Conservation (phyloP, 2,797 vertebrate genomes). For the Merluccius polli region DNA sequence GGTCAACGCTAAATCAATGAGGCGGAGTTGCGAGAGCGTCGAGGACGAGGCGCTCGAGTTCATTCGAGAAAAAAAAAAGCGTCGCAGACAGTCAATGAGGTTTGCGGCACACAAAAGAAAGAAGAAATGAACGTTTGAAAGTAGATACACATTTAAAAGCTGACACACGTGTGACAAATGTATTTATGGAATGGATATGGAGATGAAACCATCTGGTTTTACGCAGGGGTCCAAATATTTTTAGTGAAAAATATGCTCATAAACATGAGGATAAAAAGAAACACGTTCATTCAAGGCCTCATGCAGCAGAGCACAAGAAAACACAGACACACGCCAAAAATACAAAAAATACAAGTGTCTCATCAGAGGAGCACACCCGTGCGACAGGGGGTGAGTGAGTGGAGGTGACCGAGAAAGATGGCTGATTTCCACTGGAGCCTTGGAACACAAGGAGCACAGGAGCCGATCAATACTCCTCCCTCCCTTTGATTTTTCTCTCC, state of each 20-base stretch:
- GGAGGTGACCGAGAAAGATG: slow-evolving; percentile 27
- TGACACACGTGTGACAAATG: no score
- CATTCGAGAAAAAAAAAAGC: background rate
- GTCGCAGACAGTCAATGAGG: background rate
- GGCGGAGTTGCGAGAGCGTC: background rate
- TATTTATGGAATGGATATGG: background rate
- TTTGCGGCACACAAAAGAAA: background rate
- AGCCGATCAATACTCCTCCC: slow-evolving; percentile 49
- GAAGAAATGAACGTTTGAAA: background rate
- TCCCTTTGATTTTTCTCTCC: background rate
- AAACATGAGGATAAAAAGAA: background rate
- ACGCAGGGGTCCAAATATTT: background rate
- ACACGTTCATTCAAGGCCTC: background rate
- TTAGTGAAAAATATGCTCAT: background rate
- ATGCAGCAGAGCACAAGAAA: background rate
- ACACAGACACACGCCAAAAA: background rate
- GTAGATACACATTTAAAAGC: background rate
- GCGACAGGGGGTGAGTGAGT: slow-evolving; percentile 14
- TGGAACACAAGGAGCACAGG: slow-evolving; percentile 56
- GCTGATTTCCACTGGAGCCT: background rate
- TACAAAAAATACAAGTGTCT: background rate
- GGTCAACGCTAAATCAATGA: background rate
- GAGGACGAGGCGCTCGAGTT: background rate
- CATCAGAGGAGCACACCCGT: background rate
- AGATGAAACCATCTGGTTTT: background rate